Conservation (phyloP, 37 sponge, comb jelly and placozoan genomes). For the Hexactinellida sp. region DNA sequence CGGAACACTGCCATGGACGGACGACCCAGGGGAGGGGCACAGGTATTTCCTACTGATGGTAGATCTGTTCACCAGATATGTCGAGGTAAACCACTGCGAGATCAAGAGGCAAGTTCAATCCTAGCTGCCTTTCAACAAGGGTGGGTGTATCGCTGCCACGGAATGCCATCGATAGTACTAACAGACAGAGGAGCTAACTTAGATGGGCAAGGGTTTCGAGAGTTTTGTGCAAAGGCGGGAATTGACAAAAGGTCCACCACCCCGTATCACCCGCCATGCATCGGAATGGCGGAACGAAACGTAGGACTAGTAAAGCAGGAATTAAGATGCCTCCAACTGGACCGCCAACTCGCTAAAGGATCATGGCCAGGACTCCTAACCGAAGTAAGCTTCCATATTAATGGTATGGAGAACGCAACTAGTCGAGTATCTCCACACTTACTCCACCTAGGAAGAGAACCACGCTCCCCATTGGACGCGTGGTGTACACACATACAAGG, state of each 20-base stretch:
- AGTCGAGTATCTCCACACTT: neutral
- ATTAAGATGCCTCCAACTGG: neutral
- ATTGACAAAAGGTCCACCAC: neutral
- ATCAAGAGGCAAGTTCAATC: neutral
- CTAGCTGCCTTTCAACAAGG: neutral
- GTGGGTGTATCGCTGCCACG: neutral
- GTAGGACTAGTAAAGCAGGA: neutral
- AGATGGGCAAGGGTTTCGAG: neutral
- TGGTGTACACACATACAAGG: neutral
- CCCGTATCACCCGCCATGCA: neutral
- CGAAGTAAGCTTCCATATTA: neutral
- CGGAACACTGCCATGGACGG: neutral
- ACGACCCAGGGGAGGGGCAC: neutral
- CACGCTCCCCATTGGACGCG: neutral
- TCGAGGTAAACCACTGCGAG: neutral
- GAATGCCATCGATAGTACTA: neutral
- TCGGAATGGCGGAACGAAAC: neutral
- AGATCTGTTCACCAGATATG: neutral
- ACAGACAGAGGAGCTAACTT: neutral
- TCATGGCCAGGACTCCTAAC: neutral
- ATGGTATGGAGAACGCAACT: neutral
- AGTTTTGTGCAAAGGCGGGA: neutral
- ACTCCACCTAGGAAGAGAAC: neutral
- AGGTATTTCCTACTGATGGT: neutral
- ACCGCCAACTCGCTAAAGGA: neutral